Evolutionary conservation across 2,113 vertebrate species (phyloP), one percentile per base, ranked within the genome.

Genomic region (Nibea coibor): DNA sequence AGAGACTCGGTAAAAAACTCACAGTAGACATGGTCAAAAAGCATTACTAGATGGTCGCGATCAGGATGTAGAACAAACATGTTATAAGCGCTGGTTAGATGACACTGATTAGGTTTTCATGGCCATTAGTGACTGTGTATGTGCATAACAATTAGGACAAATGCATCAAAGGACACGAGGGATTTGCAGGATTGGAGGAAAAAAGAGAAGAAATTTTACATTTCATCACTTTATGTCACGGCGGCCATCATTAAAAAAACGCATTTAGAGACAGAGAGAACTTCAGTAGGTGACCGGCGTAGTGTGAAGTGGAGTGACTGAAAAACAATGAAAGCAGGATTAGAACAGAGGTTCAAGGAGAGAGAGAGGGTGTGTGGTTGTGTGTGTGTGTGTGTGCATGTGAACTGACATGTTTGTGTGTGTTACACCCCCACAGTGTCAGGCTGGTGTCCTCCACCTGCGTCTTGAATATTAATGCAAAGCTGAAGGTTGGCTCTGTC

Each of bases 401-500:
- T 42, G 45, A 14, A 15, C 50, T 54, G 67, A 59, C 48, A 20
- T 59, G 28, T 61, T 8, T 45, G 59, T 58, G 72, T 53, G 68
- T 70, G 73, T 43, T 26, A 59, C 81, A 78, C 70, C 75, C 86
- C 78, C 51, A 62, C 72, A 51, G 82, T 83, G 78, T 78, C 82
- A 81, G 69, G 76, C 69, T 81, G 71, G 85, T 74, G 84, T 85
- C 78, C 84, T 90, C 66, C 80, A 83, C 82, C 71, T 87, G 85
- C 50, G 75, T 78, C 81, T 73, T 87, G 85, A 85, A 90, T 92
- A 85, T 85, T 66, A 90, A 90, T 88, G 83, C 64, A 45, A 50
- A 20, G 45, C 72, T 78, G 81, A 78, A 75, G 45, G 17, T 48
- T 31, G 28, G 4, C 70, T 43, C 53, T 88, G 72, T 86, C 48